Base-by-base conservation (phyloP, 2,888 invertebrate genomes). In the Bedellia somnulentella region DNA sequence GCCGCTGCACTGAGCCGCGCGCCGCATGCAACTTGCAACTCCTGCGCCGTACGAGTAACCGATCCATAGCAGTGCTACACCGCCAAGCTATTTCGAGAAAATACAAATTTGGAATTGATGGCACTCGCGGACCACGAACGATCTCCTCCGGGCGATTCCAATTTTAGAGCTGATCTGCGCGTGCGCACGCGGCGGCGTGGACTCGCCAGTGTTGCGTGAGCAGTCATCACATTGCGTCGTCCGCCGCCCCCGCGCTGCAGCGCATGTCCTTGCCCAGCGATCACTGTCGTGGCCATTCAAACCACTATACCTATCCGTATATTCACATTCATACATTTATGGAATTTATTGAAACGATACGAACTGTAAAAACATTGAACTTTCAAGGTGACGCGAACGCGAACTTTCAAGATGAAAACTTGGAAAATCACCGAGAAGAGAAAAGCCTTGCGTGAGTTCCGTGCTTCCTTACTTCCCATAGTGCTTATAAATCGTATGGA, bases 381-480 rank as follows among this genome's bases (percentile, higher is more conserved):
- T n/a, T n/a, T n/a, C n/a, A n/a, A n/a, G n/a, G n/a, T n/a, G n/a
- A n/a, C n/a, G n/a, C n/a, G n/a, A n/a, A n/a, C n/a, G n/a, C n/a
- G n/a, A n/a, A n/a, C n/a, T n/a, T n/a, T n/a, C n/a, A n/a, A n/a
- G n/a, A n/a, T n/a, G n/a, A n/a, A n/a, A n/a, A n/a, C n/a, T n/a
- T n/a, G n/a, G n/a, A n/a, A n/a, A n/a, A n/a, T n/a, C n/a, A n/a
- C n/a, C n/a, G n/a, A n/a, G n/a, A n/a, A n/a, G n/a, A n/a, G n/a
- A n/a, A 33, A 30, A 37, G 77, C 80, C 77, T 78, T 64, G 78
- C 78, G 81, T 80, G 78, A 83, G 87, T 87, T 87, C 89, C 90
- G 89, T 91, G 87, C 91, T 91, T 91, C 90, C 87, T 90, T 90
- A 89, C 89, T 89, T 89, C 88, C 89, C 90, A 90, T 90, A 91